Percentiles rank a stretch among this genome's conserved stretches.
These are phyloP conservation scores for Yponomeuta plumbellus DNA, from an alignment of 2,888 invertebrate genomes.

Conservation along the genomic window DNA sequence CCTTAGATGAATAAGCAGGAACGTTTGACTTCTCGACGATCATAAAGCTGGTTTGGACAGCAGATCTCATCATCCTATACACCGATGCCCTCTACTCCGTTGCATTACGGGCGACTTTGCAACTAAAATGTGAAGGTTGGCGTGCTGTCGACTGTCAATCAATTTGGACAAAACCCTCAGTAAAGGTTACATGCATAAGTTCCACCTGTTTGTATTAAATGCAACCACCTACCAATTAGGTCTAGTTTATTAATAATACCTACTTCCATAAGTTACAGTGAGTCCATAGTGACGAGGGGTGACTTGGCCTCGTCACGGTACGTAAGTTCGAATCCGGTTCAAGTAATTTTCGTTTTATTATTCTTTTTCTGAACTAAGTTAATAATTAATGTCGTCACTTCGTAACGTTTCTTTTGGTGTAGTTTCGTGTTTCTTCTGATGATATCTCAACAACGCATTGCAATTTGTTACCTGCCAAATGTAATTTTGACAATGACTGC, in stretches of 20 bases:
- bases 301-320: conserved; percentile 41
- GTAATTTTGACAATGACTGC: no score
- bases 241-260: neutral
- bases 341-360: conserved; percentile 3
- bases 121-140: no score
- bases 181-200: neutral
- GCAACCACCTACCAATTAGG: neutral
- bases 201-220: neutral
- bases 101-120: no score
- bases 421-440: neutral
- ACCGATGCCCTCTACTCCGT: no score
- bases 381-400: neutral
- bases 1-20: no score
- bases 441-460: no score
- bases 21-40: no score
- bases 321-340: conserved; percentile 37
- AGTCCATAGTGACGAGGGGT: conserved; percentile 27
- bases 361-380: neutral
- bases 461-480: no score
- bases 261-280: conserved; percentile 46
- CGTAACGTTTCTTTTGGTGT: neutral
- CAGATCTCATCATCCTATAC: no score
- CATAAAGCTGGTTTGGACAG: no score
- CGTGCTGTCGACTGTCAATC: no score
- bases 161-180: neutral